Evolutionary conservation across 2,888 invertebrate species (phyloP).

Genomic region (Schrankia costaestrigalis): DNA sequence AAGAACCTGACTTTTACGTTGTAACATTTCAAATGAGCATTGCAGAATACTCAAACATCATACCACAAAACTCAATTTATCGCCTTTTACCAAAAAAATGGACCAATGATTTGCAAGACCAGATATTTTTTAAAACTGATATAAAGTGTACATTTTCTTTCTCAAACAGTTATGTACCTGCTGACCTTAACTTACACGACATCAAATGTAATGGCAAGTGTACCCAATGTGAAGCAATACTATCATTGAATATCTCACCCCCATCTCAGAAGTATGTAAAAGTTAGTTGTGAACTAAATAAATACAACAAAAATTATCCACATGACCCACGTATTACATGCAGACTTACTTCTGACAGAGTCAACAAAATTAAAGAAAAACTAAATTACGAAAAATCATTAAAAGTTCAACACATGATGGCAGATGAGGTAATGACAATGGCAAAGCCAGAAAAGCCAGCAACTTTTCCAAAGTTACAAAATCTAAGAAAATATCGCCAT

Average conservation of each 20-base stretch:
- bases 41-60: too few species aligned
- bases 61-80: too few species aligned
- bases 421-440: conserved; percentile 8
- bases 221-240: conserved; percentile 12
- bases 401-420: conserved; percentile 8
- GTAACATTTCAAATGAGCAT: too few species aligned
- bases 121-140: too few species aligned
- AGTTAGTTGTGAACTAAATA: conserved; percentile 11
- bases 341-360: conserved; percentile 12
- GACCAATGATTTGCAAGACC: too few species aligned
- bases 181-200: conserved; percentile 8
- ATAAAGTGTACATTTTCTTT: conserved; percentile 13
- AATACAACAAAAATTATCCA: conserved; percentile 6
- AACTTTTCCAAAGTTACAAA: conserved; percentile 9
- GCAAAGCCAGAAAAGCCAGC: conserved; percentile 7
- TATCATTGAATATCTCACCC: conserved; percentile 8
- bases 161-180: conserved; percentile 9
- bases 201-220: conserved; percentile 13
- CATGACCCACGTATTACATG: conserved; percentile 9
- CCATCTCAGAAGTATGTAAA: conserved; percentile 10
- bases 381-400: conserved; percentile 10
- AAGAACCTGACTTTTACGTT: too few species aligned
- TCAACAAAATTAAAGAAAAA: conserved; percentile 8
- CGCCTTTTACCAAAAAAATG: too few species aligned
- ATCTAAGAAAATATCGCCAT: conserved; percentile 11